These are phyloP conservation scores for Microchirus variegatus DNA, from an alignment of 2,797 vertebrate genomes.

Conservation along the genomic window DNA sequence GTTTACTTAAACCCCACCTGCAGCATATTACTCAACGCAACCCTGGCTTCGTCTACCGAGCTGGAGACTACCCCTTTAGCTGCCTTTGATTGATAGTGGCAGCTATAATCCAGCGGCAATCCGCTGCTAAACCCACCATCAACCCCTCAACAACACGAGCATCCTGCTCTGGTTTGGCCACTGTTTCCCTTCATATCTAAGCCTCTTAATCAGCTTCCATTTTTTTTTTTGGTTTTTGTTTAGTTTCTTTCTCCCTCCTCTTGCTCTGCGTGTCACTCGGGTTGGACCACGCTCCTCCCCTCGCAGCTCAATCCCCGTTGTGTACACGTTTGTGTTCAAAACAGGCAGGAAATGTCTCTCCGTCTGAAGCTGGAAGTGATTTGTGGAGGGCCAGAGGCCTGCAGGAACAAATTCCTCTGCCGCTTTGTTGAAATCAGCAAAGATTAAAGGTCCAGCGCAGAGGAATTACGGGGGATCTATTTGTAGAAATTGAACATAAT, in stretches of 20 bases:
- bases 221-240: neutral
- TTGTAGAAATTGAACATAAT: neutral
- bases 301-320: constrained; percentile 20
- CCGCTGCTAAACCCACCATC: constrained; percentile 32
- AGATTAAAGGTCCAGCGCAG: constrained; percentile 7
- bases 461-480: neutral
- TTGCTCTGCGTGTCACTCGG: neutral
- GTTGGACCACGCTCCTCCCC: constrained; percentile 15
- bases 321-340: constrained; percentile 45
- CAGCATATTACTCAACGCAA: neutral
- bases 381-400: constrained; percentile 36
- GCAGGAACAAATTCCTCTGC: constrained; percentile 35
- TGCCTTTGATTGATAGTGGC: constrained; percentile 53
- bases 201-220: constrained; percentile 9
- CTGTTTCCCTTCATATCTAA: constrained; percentile 2
- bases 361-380: constrained; percentile 55
- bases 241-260: constrained; percentile 1
- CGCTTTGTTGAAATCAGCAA: constrained; percentile 27
- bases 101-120: constrained; percentile 59
- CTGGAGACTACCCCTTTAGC: constrained; percentile 57
- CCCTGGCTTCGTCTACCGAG: constrained; percentile 5
- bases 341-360: constrained; percentile 47
- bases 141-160: constrained; percentile 25
- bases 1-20: too few species aligned
- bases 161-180: constrained; percentile 4